Conservation (phyloP, 2,113 vertebrate genomes). For the Rafetus swinhoei region DNA sequence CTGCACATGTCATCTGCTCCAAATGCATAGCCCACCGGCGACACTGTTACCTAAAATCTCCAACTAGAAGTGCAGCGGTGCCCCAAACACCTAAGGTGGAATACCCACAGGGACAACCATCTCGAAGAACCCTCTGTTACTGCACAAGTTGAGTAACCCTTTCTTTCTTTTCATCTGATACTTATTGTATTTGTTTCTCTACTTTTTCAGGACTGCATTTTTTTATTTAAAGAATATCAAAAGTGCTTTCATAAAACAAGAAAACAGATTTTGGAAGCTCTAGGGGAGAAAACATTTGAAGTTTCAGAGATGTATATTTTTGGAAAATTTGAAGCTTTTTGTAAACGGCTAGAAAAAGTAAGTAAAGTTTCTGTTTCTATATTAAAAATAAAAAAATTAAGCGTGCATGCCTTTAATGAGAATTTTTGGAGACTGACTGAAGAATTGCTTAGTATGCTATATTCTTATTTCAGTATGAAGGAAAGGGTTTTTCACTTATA, state of each 20-base stretch:
- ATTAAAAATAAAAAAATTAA: not conserved
- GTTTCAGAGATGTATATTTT: slow-evolving; percentile 87
- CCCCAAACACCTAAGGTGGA: no score
- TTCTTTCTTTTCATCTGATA: not conserved
- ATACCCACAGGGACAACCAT: no score
- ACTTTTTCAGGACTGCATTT: slow-evolving; percentile 80
- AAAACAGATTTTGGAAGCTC: slow-evolving; percentile 71
- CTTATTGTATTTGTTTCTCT: not conserved
- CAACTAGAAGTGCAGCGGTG: no score
- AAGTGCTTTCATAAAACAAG: slow-evolving; percentile 81
- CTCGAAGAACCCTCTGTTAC: no score
- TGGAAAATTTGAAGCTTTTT: slow-evolving; percentile 86
- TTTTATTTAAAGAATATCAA: slow-evolving; percentile 85
- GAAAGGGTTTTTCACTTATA: no score
- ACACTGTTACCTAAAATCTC: no score
- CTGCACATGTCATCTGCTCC: no score
- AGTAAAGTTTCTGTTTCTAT: slow-evolving; percentile 20
- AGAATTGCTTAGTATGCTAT: not conserved
- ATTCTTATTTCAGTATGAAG: not conserved
- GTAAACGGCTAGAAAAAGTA: slow-evolving; percentile 86
- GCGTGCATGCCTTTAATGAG: not conserved
- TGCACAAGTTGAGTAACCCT: no score
- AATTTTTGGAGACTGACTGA: not conserved
- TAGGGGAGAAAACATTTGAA: slow-evolving; percentile 79
- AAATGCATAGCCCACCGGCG: no score